Base-by-base conservation (phyloP, 2,888 invertebrate genomes). In the Oscheius sp. region DNA sequence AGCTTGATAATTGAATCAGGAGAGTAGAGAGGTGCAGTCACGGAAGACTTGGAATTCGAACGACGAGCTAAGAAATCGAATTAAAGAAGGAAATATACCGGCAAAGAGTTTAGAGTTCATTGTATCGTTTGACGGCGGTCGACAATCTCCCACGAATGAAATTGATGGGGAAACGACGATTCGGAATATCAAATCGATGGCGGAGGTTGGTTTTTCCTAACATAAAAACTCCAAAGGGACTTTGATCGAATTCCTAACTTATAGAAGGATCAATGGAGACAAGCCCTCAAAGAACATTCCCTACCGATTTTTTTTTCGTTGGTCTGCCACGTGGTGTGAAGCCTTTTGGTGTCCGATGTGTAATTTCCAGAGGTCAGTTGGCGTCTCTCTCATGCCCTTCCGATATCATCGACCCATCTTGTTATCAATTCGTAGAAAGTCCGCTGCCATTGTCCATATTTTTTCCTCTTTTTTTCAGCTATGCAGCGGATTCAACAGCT, bases 401-500 rank as follows among this genome's bases (percentile, higher is more conserved):
- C 28, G 14, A 26, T 28, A 47, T 12, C 36, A 36, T 14, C 50
- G 28, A 30, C 50, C 28, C 26, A 12, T 22, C n/a, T 28, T 50
- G 28, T 50, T 50, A 50, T 50, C 50, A 50, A 50, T 50, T 50
- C 50, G 50, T 26, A 36, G n/a, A 41, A 41, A 17, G 36, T 36
- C 36, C 36, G 8, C 45, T 50, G 32, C 51, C 51, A 24, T 51
- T n/a, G 8, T 14, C n/a, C 14, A 20, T 17, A 6, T 14, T 28
- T 30, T 28, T 26, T 32, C 51, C 30, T 26, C 26, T 17, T 56
- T 56, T 24, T 38, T 38, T 36, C 9, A 30, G 33, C 17, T n/a
- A 81, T 82, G 82, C 72, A 80, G 61, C 71, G 76, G 22, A 73
- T 82, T n/a, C 73, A 79, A 47, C 41, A 65, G 20, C 72, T 82